These are phyloP conservation scores for Microtus ochrogaster DNA, from an alignment of 2,113 vertebrate species.

Conservation along the genomic window DNA sequence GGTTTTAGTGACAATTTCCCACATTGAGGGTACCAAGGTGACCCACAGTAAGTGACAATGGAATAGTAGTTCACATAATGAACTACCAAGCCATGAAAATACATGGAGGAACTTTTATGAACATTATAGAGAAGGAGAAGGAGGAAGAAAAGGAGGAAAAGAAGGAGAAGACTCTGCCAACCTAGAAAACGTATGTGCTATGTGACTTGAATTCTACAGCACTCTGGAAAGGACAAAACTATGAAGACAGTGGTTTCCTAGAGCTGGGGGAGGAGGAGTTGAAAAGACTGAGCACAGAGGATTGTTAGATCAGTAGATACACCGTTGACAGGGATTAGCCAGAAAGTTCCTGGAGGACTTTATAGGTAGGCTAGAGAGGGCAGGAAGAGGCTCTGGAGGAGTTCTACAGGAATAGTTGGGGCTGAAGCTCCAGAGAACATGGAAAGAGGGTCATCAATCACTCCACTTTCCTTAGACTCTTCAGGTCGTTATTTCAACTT, in stretches of 20 bases:
- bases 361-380: too few relatives aligned
- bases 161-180: neutral
- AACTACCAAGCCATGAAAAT: neutral
- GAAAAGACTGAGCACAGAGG: neutral
- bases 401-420: neutral
- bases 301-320: neutral
- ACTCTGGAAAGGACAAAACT: constrained; percentile 7
- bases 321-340: neutral
- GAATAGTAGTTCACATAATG: neutral
- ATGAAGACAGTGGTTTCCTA: neutral
- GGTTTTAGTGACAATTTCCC: neutral
- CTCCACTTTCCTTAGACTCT: neutral
- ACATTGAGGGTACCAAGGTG: neutral
- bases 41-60: neutral
- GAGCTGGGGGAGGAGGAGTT: neutral
- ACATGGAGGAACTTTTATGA: neutral
- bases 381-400: neutral
- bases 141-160: neutral
- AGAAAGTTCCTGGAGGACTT: neutral
- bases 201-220: neutral
- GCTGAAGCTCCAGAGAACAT: neutral
- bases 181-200: neutral
- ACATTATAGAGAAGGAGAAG: neutral
- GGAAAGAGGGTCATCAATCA: neutral
- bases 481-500: neutral